Conservation (phyloP, 2,797 vertebrate genomes). For the Antrozous pallidus region DNA sequence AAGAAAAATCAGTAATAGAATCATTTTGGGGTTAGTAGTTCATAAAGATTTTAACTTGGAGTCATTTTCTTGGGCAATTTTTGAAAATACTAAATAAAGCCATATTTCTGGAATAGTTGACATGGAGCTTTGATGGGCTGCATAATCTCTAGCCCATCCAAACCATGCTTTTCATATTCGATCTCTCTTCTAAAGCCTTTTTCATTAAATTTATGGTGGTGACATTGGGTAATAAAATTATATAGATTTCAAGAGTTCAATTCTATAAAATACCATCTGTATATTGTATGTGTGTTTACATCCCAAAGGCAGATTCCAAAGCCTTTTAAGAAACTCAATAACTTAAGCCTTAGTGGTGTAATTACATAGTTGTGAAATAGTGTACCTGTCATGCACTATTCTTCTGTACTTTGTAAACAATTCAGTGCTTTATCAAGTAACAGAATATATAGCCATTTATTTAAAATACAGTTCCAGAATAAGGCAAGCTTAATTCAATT, state of each 20-base stretch:
- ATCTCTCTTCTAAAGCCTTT: neutral
- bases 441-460: neutral
- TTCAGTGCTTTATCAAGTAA: neutral
- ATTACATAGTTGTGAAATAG: slow-evolving; percentile 36
- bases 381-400: neutral
- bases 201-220: neutral
- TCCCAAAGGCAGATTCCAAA: neutral
- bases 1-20: slow-evolving; percentile 67
- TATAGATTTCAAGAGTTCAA: neutral
- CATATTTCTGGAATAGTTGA: slow-evolving; percentile 36
- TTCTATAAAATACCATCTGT: neutral
- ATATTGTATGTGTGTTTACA: neutral
- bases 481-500: neutral
- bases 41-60: slow-evolving; percentile 59
- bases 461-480: slow-evolving; percentile 29
- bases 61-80: slow-evolving; percentile 40
- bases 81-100: slow-evolving; percentile 38
- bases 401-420: slow-evolving; percentile 12
- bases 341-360: slow-evolving; percentile 11
- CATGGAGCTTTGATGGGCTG: neutral
- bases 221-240: neutral
- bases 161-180: neutral
- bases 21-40: slow-evolving; percentile 57
- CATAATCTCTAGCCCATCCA: neutral
- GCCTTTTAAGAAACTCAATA: neutral